Evolutionary conservation across 2,888 invertebrate species (phyloP).

Genomic region (Erynnis tages): DNA sequence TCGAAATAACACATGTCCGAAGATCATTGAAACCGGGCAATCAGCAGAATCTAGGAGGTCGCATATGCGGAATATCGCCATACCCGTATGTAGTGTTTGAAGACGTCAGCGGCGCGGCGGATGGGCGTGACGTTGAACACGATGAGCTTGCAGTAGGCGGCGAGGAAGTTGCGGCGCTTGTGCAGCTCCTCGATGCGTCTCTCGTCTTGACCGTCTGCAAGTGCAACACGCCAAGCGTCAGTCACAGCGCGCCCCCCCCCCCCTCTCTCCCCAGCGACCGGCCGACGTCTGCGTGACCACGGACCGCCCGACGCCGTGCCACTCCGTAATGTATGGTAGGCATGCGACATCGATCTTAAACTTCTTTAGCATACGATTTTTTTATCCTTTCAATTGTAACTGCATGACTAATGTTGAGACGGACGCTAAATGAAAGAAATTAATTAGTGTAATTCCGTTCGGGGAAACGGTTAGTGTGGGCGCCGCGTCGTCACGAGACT

Average conservation of each 20-base stretch:
- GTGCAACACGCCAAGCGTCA: slow-evolving; percentile 59
- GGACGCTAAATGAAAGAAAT: background rate
- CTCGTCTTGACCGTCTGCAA: slow-evolving; percentile 94
- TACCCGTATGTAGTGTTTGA: slow-evolving; percentile 98
- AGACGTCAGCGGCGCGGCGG: slow-evolving; percentile 94
- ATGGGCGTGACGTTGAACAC: slow-evolving; percentile 98
- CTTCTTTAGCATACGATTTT: background rate
- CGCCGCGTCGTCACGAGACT: slow-evolving; percentile 6
- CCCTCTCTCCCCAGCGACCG: background rate
- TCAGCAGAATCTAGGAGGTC: no score
- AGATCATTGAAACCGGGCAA: no score
- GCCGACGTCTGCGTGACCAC: background rate
- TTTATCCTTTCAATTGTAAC: background rate
- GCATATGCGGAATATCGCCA: no score
- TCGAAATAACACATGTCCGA: no score
- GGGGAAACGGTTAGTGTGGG: slow-evolving; percentile 1
- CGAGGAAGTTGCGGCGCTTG: slow-evolving; percentile 96
- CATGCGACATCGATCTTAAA: background rate
- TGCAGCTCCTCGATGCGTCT: slow-evolving; percentile 98
- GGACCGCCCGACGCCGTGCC: background rate
- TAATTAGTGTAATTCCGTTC: background rate
- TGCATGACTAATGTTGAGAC: background rate
- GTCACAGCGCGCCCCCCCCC: background rate
- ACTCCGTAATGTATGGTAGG: background rate
- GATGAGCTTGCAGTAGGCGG: slow-evolving; percentile 98